Evolutionary conservation across 2,797 vertebrate genomes (phyloP), one percentile per base, ranked within the genome.

Genomic region (Melopsittacus undulatus): DNA sequence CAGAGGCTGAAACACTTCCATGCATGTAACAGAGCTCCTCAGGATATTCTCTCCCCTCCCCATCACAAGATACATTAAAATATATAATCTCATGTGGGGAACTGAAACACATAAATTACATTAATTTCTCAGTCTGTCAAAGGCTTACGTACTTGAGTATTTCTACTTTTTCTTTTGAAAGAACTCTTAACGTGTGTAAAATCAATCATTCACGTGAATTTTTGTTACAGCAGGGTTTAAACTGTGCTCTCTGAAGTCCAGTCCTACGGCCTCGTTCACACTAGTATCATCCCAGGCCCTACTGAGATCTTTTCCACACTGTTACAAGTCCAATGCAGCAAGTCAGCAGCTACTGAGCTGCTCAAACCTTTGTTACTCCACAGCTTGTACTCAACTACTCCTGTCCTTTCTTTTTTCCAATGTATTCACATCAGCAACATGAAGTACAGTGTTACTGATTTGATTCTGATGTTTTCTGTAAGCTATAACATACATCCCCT

Each of bases 281-380:
- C 38, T 9, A 9, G 21, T 20, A 24, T 29, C 62, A 56, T n/a
- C 43, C 56, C 15, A 79, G 51, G n/a, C 32, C 27, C 40, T 22
- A 24, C 7, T 0, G 0, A 85, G 45, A 61, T n/a, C 8, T 83
- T 69, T 87, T 51, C 34, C 29, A 40, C 1, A 0, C 43, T 32
- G 26, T 12, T 69, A 30, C 0, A 0, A 48, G 23, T 29, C 40
- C 45, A 42, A 0, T 0, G 0, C 3, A 46, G 27, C 1, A 4
- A 81, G 9, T 19, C 48, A 66, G 73, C 34, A 38, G 63, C 36
- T 36, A 8, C n/a, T 8, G 32, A 78, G 15, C 24, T 59, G 22
- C 52, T 54, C 3, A 0, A 88, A 69, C 7, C 24, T 73, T 75
- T 49, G 10, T 57, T 73, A 38, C 5, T 27, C 27, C 2, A 0